Conservation (phyloP, 2,888 invertebrate genomes). For the Drosophila testacea region DNA sequence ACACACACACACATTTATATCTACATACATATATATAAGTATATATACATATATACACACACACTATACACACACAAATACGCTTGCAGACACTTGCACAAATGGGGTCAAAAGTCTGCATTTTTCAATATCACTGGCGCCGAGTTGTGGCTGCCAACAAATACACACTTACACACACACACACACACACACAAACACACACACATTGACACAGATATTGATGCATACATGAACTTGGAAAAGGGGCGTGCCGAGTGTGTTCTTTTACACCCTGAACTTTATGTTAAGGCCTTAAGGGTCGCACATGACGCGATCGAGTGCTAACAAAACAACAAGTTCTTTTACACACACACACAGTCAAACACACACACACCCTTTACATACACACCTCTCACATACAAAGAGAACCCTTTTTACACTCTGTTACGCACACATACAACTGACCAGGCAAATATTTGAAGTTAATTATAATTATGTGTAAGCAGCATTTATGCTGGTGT, state of each 20-base stretch:
- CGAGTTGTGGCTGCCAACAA: slow-evolving; percentile 47
- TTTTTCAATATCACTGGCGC: slow-evolving; percentile 67
- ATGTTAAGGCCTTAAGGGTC: slow-evolving; percentile 36
- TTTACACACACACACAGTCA: slow-evolving; percentile 14
- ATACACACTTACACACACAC: slow-evolving; percentile 13
- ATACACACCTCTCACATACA: background rate
- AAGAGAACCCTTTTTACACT: background rate
- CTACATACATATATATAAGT: no score
- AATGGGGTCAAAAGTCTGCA: slow-evolving; percentile 67
- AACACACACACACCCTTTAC: slow-evolving; percentile 3
- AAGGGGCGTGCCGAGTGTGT: slow-evolving; percentile 20
- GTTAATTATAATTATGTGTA: slow-evolving; percentile 29
- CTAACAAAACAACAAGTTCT: slow-evolving; percentile 39
- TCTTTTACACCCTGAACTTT: slow-evolving; percentile 43
- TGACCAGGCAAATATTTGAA: slow-evolving; percentile 25
- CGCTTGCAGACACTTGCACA: slow-evolving; percentile 35
- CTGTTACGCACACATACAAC: background rate
- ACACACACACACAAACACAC: slow-evolving; percentile 8
- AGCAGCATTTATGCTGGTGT: slow-evolving; percentile 19
- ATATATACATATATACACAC: slow-evolving; percentile 3
- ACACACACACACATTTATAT: slow-evolving; percentile 15
- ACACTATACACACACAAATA: slow-evolving; percentile 3
- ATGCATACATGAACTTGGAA: slow-evolving; percentile 52
- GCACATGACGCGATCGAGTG: slow-evolving; percentile 39
- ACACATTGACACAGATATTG: slow-evolving; percentile 24